Evolutionary conservation across 2,797 vertebrate species (phyloP).

Genomic region (Salarias fasciatus): DNA sequence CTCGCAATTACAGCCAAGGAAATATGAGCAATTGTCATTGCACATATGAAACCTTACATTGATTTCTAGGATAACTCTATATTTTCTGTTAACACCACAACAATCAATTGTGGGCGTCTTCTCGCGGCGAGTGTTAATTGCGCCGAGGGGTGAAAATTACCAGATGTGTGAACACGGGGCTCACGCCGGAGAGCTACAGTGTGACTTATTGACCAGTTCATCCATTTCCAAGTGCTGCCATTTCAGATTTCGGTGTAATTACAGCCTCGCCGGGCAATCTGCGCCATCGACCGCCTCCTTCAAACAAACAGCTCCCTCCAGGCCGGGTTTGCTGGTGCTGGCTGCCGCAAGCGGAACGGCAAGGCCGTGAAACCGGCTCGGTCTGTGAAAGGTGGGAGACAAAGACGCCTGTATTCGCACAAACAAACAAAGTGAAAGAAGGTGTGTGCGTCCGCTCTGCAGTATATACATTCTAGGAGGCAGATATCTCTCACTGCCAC

Average conservation of each 20-base stretch:
- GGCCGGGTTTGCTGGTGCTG: slow-evolving; percentile 40
- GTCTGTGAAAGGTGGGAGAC: slow-evolving; percentile 46
- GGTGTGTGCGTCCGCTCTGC: not conserved
- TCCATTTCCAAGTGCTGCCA: slow-evolving; percentile 71
- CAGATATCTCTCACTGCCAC: no score
- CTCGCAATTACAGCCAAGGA: slow-evolving; percentile 26
- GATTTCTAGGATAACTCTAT: slow-evolving; percentile 49
- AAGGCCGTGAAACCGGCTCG: slow-evolving; percentile 43
- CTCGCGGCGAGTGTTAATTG: slow-evolving; percentile 80
- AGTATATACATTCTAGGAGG: not conserved
- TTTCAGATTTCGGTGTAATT: slow-evolving; percentile 86
- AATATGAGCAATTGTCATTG: slow-evolving; percentile 35
- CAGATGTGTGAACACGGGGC: slow-evolving; percentile 48
- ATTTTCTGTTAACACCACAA: slow-evolving; percentile 50
- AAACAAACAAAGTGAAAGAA: slow-evolving; percentile 32
- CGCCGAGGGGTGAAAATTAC: slow-evolving; percentile 73
- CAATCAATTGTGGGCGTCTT: slow-evolving; percentile 71
- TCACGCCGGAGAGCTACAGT: slow-evolving; percentile 46
- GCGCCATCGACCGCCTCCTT: slow-evolving; percentile 69
- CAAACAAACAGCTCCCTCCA: slow-evolving; percentile 71
- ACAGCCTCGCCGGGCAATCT: slow-evolving; percentile 76
- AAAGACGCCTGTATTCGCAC: slow-evolving; percentile 33
- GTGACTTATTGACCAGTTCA: slow-evolving; percentile 79
- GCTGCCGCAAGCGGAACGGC: slow-evolving; percentile 24
- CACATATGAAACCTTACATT: slow-evolving; percentile 25